Evolutionary conservation across 2,797 vertebrate genomes (phyloP).

Genomic region (Labeo calbasu): DNA sequence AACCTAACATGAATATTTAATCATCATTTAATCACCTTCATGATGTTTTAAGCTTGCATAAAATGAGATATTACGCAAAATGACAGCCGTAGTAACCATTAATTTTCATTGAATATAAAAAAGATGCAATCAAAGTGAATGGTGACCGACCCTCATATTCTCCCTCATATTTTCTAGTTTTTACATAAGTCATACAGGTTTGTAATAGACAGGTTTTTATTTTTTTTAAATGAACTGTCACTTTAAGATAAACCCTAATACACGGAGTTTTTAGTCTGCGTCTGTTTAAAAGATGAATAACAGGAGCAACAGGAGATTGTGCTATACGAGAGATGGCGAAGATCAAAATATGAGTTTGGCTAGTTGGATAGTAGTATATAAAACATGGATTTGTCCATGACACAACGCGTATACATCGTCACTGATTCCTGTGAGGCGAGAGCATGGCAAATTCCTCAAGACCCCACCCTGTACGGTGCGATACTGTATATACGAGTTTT

Average conservation of each 20-base stretch:
- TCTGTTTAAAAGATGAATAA: not conserved
- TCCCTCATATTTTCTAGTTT: not conserved
- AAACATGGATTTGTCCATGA: not conserved
- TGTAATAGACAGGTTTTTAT: not conserved
- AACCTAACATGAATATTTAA: not conserved
- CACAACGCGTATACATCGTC: conserved; percentile 25
- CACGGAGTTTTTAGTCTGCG: not conserved
- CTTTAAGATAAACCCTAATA: not conserved
- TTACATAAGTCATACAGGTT: not conserved
- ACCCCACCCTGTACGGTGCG: conserved; percentile 83
- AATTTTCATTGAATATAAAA: not conserved
- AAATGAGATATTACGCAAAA: not conserved
- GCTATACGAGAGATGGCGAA: not conserved
- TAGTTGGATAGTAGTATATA: not conserved
- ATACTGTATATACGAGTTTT: conserved; percentile 72
- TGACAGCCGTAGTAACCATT: not conserved
- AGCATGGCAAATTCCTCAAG: conserved; percentile 74
- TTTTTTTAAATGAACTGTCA: conserved; percentile 1
- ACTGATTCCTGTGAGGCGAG: conserved; percentile 42
- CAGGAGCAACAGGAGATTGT: conserved; percentile 1
- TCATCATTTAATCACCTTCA: not conserved
- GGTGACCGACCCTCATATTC: not conserved
- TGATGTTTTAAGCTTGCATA: not conserved
- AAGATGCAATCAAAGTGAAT: not conserved
- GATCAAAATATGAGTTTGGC: not conserved